phyloP scores from a whole-genome alignment of 1,140 invertebrate species.

The Zaprionus tsacasi region DNA sequence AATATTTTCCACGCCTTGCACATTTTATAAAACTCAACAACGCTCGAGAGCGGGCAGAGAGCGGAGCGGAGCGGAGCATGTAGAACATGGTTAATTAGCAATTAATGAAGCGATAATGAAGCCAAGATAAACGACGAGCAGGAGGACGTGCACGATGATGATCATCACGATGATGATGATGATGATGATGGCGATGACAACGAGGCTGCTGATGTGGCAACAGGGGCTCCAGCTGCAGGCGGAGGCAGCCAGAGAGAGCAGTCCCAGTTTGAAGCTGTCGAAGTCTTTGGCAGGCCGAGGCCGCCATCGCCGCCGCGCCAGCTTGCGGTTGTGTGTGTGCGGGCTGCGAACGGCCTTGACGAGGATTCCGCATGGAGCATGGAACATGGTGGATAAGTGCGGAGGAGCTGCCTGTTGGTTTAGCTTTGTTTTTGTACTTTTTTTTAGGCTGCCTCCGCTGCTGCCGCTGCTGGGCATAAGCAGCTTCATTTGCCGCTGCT shows the following conservation, averaged over 20 bases:
- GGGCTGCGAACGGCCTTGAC: conserved; percentile 50
- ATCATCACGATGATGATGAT: conserved; percentile 5
- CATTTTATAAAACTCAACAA: conserved; percentile 67
- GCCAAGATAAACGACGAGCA: conserved; percentile 71
- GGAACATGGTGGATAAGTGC: conserved; percentile 37
- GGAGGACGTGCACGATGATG: conserved; percentile 28
- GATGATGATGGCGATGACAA: conserved; percentile 38
- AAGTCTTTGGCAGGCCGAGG: conserved; percentile 51
- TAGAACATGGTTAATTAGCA: conserved; percentile 83
- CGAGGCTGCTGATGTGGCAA: conserved; percentile 31
- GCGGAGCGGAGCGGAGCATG: conserved; percentile 47
- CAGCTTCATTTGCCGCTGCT: conserved; percentile 38
- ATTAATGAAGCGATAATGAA: conserved; percentile 83
- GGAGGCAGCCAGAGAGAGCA: not conserved
- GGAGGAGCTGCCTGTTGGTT: conserved; percentile 38
- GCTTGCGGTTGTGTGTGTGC: conserved; percentile 24
- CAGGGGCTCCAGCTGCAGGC: conserved; percentile 13
- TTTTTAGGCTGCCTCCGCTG: conserved; percentile 28
- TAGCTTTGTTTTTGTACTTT: conserved; percentile 19
- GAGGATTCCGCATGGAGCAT: conserved; percentile 45
- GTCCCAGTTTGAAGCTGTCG: conserved; percentile 31
- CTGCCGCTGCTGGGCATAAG: conserved; percentile 36
- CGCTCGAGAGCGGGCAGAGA: not conserved
- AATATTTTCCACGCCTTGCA: conserved; percentile 79
- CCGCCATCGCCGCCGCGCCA: conserved; percentile 7